Evolutionary conservation across 2,797 vertebrate genomes (phyloP), one percentile per base, ranked within the genome.

Genomic region (Novumbra hubbsi): DNA sequence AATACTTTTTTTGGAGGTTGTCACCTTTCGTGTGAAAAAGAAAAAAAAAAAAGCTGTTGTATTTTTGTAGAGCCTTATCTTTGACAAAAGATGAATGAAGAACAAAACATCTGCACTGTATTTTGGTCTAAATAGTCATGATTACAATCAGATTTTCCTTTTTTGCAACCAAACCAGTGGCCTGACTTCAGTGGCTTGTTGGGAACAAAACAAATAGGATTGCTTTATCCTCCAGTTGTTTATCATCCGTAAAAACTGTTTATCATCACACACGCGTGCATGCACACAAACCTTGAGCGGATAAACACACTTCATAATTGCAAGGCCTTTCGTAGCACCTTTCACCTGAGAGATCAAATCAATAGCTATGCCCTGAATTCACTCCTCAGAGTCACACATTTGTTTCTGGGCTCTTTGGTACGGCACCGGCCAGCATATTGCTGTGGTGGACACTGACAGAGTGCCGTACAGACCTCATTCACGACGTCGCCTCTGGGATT

Each of bases 381-480:
- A 16, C 74, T 65, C 32, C 68, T 73, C 19, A 17, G n/a, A 67
- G 72, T 78, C 73, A 73, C 73, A 72, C 81, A 75, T 79, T 81
- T 82, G 80, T 85, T 71, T 72, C 76, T 57, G 70, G 81, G 73
- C 76, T 70, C 79, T 74, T 80, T 74, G 1, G 24, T 38, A 27
- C 24, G 49, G 52, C 17, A 16, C 63, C 41, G 66, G 62, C 73
- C 69, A 71, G 68, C 70, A 73, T 75, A 80, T 80, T 72, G 80
- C 71, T 60, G 78, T 81, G 68, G 64, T 21, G 55, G 6, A 55
- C 28, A 55, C 76, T 30, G 71, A 83, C 75, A 21, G 75, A 74
- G 76, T 71, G 77, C 83, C 71, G 71, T 19, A 81, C 76, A 69
- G 72, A 81, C 73, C 74, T 81, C 81, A 81, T 90, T 88, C 83